A percentile compares a stretch with the other conserved stretches of the same genome.
Conservation (phyloP, 2,888 invertebrate species). For the Luperina testacea region DNA sequence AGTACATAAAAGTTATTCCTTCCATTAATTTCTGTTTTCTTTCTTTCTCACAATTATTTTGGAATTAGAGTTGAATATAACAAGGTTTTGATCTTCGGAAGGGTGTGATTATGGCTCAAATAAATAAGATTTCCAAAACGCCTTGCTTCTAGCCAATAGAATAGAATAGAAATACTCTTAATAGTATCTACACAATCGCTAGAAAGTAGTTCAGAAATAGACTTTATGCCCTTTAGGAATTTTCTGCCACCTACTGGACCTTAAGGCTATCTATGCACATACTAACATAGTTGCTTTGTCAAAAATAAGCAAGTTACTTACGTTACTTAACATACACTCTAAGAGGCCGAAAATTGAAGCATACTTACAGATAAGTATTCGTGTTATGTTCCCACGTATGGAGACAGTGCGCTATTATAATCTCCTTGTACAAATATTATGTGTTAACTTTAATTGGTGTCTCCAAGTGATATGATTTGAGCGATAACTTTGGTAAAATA, state of each 20-base stretch:
- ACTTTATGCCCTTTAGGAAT: no score
- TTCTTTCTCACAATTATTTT: slow-evolving; percentile 37
- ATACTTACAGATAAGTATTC: slow-evolving; percentile 9
- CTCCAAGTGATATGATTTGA: slow-evolving; percentile 32
- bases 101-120: background rate
- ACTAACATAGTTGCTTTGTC: no score
- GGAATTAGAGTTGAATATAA: slow-evolving; percentile 1
- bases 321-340: no score
- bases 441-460: slow-evolving; percentile 48
- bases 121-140: no score
- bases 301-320: background rate
- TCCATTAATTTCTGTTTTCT: background rate
- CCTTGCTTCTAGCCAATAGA: background rate
- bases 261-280: no score
- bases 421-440: slow-evolving; percentile 56
- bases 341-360: background rate
- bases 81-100: background rate
- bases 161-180: no score
- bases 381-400: slow-evolving; percentile 44
- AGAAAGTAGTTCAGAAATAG: no score
- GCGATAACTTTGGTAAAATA: background rate
- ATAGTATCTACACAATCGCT: background rate
- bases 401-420: slow-evolving; percentile 33
- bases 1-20: background rate
- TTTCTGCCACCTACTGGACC: no score